Base-by-base conservation (phyloP, 2,888 invertebrate genomes). In the Oscheius sp. region DNA sequence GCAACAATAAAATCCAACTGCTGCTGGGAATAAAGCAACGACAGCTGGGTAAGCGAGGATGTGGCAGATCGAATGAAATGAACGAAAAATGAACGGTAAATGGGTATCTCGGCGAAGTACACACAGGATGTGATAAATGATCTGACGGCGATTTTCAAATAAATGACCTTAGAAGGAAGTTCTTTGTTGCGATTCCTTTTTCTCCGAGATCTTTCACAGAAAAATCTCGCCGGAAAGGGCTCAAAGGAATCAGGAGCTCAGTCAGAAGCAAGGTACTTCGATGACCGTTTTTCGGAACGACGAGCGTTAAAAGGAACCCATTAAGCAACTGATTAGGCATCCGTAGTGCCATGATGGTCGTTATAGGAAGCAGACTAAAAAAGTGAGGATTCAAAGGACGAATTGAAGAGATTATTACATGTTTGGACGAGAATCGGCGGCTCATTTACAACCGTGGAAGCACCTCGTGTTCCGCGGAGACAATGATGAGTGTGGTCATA, bases 271-370 rank as follows among this genome's bases (percentile, higher is more conserved):
- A n/a, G n/a, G n/a, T n/a, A n/a, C n/a, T n/a, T n/a, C n/a, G n/a
- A 37, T 8, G 42, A 57, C 57, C 17, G 57, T 39, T 37, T 25
- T 57, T 57, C 39, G 57, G 57, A 57, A 57, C 37, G 57, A 57
- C 34, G 57, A 37, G 37, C 25, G 57, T 39, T 57, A 57, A 57
- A 57, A 57, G 39, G 57, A 37, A 34, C 37, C 57, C 57, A 57
- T 57, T 57, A 57, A 57, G 57, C 34, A 57, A 57, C 57, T 57
- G 57, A 57, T 57, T 57, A 57, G 57, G 57, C 57, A 57, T 34
- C 57, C 37, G 57, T 34, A 37, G 23, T 37, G 23, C 57, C 57
- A 37, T 10, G 10, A 17, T 17, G 15, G 55, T 3, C n/a, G 29
- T 25, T 15, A 23, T 8, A 12, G 27, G 23, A 52, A 52, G 31